These are phyloP conservation scores for Microctenopoma stevenorrisi DNA, from an alignment of 2,797 vertebrate species.

Conservation along the genomic window DNA sequence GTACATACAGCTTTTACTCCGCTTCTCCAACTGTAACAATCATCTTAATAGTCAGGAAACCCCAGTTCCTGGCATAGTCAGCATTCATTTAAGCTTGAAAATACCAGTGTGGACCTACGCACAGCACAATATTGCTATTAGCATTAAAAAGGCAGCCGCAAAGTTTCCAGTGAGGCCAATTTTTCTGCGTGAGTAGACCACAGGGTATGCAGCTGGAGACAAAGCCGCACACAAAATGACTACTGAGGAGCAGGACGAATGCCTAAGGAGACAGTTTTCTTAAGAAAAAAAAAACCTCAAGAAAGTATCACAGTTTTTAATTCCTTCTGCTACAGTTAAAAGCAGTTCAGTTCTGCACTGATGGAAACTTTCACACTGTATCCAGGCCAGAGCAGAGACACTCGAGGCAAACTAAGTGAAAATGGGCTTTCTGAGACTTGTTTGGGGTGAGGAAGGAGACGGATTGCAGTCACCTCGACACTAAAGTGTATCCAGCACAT, in stretches of 20 bases:
- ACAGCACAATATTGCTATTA: constrained; percentile 65
- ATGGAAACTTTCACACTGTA: constrained; percentile 18
- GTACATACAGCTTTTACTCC: constrained; percentile 43
- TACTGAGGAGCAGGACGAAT: constrained; percentile 35
- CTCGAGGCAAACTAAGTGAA: constrained; percentile 16
- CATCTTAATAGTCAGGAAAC: constrained; percentile 62
- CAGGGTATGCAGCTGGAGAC: constrained; percentile 64
- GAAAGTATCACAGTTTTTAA: constrained; percentile 54
- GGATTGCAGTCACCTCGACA: constrained; percentile 26
- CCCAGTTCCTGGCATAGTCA: constrained; percentile 62
- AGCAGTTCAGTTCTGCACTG: constrained; percentile 10
- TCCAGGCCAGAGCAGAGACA: constrained; percentile 4
- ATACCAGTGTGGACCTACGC: constrained; percentile 34
- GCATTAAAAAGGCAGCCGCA: constrained; percentile 45
- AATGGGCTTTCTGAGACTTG: constrained; percentile 8
- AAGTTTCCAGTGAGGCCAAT: constrained; percentile 72
- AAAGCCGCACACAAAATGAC: constrained; percentile 51
- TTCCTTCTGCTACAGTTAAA: constrained; percentile 35
- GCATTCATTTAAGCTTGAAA: constrained; percentile 63
- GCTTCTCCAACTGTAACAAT: constrained; percentile 48
- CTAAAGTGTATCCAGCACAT: constrained; percentile 25
- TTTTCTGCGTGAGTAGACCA: constrained; percentile 73
- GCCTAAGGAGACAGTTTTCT: constrained; percentile 60
- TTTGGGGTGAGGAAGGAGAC: constrained; percentile 33
- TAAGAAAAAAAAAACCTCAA: constrained; percentile 48